Evolutionary conservation across 37 sponge, comb jelly and placozoan species (phyloP).

Genomic region (Chondrosia reniformis): DNA sequence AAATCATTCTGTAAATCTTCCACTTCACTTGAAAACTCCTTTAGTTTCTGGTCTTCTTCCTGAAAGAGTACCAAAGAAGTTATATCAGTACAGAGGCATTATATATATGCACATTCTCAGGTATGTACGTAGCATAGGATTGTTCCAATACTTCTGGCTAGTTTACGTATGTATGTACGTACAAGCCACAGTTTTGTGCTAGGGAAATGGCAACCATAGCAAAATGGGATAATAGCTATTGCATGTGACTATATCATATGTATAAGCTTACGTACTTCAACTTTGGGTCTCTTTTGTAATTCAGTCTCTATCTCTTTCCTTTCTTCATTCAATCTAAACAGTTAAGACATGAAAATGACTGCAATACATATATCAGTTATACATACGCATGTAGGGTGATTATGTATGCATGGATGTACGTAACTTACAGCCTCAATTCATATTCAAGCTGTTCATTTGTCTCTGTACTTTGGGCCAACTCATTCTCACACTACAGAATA

Average conservation of each 20-base stretch:
- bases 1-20: neutral
- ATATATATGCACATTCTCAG: neutral
- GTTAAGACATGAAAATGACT: neutral
- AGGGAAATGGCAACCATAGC: too few species aligned
- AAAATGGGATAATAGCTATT: too few species aligned
- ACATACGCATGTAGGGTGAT: too few species aligned
- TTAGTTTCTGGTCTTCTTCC: constrained; percentile 7
- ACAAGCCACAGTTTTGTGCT: too few species aligned
- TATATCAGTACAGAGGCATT: neutral
- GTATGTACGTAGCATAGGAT: too few species aligned
- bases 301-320: constrained; percentile 21
- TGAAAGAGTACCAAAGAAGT: neutral
- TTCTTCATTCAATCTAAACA: constrained; percentile 6
- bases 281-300: neutral
- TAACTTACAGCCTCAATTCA: constrained; percentile 45
- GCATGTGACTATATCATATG: neutral
- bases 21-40: neutral
- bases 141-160: too few species aligned
- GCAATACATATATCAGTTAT: neutral
- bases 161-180: neutral
- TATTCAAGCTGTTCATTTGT: constrained; percentile 35
- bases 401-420: too few species aligned
- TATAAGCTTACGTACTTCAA: constrained; percentile 16
- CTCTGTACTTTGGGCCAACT: constrained; percentile 51
- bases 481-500: constrained; percentile 58